A percentile compares a stretch with the other conserved stretches of the same genome.
These are phyloP conservation scores for Holocentrus rufus DNA, from an alignment of 2,797 vertebrate genomes.

Conservation along the genomic window DNA sequence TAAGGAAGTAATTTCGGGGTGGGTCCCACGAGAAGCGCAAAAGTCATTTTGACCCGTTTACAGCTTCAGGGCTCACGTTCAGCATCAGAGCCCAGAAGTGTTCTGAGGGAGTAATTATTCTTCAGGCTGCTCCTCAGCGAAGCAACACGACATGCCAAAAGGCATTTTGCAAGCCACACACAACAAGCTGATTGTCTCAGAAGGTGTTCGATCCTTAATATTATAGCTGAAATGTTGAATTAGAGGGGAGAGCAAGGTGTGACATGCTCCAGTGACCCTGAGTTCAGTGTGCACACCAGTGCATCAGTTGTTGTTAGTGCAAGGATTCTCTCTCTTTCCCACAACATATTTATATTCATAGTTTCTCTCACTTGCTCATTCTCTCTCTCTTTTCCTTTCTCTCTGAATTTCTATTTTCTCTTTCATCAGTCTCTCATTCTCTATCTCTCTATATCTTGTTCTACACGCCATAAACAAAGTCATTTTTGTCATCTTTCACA, in stretches of 20 bases:
- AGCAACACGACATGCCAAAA: constrained; percentile 27
- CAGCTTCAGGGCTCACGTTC: constrained; percentile 42
- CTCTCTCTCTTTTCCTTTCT: neutral
- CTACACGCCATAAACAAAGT: constrained; percentile 22
- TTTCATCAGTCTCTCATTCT: constrained; percentile 4
- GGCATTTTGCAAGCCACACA: constrained; percentile 21
- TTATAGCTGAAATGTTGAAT: constrained; percentile 10
- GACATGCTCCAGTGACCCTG: constrained; percentile 7
- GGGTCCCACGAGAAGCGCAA: constrained; percentile 38
- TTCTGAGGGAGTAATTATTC: constrained; percentile 49
- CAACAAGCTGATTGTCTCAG: neutral
- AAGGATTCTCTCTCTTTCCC: constrained; percentile 9
- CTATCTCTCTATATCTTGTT: neutral
- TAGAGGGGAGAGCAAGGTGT: neutral
- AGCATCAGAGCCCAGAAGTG: constrained; percentile 16
- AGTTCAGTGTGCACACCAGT: neutral
- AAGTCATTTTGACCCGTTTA: constrained; percentile 50
- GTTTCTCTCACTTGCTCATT: neutral
- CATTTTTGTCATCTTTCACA: constrained; percentile 45
- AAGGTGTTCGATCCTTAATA: constrained; percentile 22
- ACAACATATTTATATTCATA: neutral
- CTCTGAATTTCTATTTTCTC: neutral
- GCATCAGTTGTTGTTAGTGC: constrained; percentile 1
- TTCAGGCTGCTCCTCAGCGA: constrained; percentile 20
- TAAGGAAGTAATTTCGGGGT: constrained; percentile 42